A percentile compares a stretch with the other conserved stretches of the same genome.
Evolutionary conservation across 2,888 invertebrate species (phyloP).

Genomic region (Augochlorella aurata): DNA sequence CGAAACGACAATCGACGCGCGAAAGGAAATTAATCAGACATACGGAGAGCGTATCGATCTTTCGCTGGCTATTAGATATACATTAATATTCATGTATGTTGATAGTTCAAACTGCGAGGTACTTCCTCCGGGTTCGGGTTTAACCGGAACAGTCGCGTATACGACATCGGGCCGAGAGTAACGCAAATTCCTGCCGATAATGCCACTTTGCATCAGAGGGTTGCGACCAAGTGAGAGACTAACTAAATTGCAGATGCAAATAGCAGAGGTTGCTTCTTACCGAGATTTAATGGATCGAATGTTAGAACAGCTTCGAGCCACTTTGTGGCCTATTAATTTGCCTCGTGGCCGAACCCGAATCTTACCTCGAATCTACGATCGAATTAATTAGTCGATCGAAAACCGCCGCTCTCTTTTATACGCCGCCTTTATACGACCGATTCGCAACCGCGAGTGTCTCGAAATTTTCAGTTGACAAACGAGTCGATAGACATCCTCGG

Average conservation of each 20-base stretch:
- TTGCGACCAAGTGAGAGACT: constrained; percentile 65
- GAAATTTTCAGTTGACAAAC: too few species aligned
- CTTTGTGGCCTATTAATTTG: constrained; percentile 79
- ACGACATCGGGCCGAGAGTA: constrained; percentile 62
- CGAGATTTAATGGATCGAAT: constrained; percentile 79
- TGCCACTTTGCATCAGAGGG: constrained; percentile 77
- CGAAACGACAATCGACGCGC: neutral
- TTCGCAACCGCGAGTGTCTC: too few species aligned
- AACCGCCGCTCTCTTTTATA: too few species aligned
- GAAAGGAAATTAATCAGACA: constrained; percentile 41
- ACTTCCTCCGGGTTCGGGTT: constrained; percentile 62
- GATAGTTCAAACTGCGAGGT: constrained; percentile 63
- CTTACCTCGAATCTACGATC: neutral
- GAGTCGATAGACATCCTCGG: too few species aligned
- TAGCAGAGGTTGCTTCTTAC: constrained; percentile 77
- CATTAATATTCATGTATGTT: constrained; percentile 67
- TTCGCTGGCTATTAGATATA: constrained; percentile 40
- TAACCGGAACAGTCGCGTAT: constrained; percentile 65
- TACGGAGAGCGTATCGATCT: constrained; percentile 30
- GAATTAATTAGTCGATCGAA: neutral
- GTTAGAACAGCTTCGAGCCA: constrained; percentile 68
- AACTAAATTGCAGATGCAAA: constrained; percentile 80
- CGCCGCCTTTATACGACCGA: neutral
- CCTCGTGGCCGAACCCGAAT: constrained; percentile 29
- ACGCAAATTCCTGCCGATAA: constrained; percentile 74